Evolutionary conservation across 2,113 vertebrate genomes (phyloP).

Genomic region (Anseranas semipalmata): DNA sequence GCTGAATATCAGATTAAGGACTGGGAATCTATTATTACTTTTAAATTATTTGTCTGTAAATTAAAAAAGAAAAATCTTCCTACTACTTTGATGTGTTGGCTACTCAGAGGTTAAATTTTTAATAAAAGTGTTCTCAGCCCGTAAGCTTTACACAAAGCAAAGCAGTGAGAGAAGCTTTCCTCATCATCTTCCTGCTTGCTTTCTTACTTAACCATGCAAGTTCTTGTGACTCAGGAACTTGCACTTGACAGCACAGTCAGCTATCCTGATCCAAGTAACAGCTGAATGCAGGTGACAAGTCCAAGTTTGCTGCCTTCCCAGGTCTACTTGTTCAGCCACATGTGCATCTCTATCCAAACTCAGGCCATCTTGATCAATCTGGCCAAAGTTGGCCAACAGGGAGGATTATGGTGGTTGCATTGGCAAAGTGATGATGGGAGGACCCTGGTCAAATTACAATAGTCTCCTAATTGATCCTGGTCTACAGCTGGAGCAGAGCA

Average conservation of each 20-base stretch:
- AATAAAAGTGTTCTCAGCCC: background rate
- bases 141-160: background rate
- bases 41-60: background rate
- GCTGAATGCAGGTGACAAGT: background rate
- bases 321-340: background rate
- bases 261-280: background rate
- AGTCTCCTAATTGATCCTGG: background rate
- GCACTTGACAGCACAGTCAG: fast-evolving
- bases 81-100: background rate
- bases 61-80: background rate
- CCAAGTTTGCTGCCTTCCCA: background rate
- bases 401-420: background rate
- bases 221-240: background rate
- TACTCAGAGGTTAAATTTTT: background rate
- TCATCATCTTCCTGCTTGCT: background rate
- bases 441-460: background rate
- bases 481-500: background rate
- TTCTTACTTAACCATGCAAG: background rate
- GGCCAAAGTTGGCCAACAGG: background rate
- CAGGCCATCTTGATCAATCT: background rate
- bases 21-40: background rate
- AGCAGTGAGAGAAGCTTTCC: background rate
- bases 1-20: background rate
- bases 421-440: background rate
- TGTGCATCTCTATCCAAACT: background rate